These are phyloP conservation scores for Pseudochirops corinnae DNA, from an alignment of 2,797 vertebrate species.

Conservation along the genomic window DNA sequence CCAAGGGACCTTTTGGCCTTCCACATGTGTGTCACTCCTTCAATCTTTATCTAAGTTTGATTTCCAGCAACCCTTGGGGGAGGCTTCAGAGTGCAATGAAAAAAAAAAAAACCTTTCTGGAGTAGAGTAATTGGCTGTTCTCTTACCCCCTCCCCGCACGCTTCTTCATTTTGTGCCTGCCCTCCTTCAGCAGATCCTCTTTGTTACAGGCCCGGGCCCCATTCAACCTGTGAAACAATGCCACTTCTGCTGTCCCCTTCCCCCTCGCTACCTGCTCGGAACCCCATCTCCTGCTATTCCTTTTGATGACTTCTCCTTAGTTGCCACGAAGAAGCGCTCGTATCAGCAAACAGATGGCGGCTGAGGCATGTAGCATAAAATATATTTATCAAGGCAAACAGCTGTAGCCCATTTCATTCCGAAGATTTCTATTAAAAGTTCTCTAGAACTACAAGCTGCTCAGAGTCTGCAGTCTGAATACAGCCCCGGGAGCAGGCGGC, in stretches of 20 bases:
- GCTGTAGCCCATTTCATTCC: constrained; percentile 88
- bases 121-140: not conserved
- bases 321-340: constrained; percentile 84
- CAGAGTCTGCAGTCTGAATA: constrained; percentile 76
- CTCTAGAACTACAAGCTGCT: constrained; percentile 85
- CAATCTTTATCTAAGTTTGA: not conserved
- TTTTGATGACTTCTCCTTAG: constrained; percentile 86
- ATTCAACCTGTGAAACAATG: constrained; percentile 48
- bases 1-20: not conserved
- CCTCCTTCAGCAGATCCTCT: not conserved
- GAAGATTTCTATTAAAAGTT: constrained; percentile 90
- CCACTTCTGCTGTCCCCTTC: constrained; percentile 59
- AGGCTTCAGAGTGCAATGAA: not conserved
- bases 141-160: not conserved
- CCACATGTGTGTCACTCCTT: not conserved
- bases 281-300: constrained; percentile 76
- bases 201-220: constrained; percentile 33
- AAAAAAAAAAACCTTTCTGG: not conserved
- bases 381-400: constrained; percentile 91
- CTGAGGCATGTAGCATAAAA: constrained; percentile 89
- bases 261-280: constrained; percentile 76
- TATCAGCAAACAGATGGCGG: constrained; percentile 90
- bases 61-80: not conserved
- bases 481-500: constrained; percentile 76
- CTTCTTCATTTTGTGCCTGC: rapidly evolving